Evolutionary conservation across 2,797 vertebrate species (phyloP), one percentile per base, ranked within the genome.

Genomic region (Silurus lanzhouensis): DNA sequence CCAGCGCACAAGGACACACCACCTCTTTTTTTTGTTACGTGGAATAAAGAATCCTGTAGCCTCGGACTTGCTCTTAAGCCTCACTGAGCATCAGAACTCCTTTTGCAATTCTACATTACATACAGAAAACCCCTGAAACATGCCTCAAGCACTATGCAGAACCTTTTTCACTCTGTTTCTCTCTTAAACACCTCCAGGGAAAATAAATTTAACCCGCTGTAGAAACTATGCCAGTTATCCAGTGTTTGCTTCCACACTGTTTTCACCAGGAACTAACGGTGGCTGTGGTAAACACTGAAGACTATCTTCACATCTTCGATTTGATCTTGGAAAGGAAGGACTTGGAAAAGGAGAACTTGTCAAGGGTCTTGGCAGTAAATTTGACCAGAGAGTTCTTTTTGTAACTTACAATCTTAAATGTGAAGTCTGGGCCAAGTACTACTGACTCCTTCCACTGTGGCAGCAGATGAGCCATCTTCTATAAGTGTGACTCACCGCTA

Each of bases 381-480:
- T 8, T 38, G 17, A 22, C 17, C 27, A 22, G 55, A 60, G 19
- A 13, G 31, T 38, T 38, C 27, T 6, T 57, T 57, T 58, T 58
- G 25, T 58, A 76, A 57, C 7, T 74, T 27, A 10, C 15, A 76
- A 12, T 19, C 25, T 60, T 55, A 60, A 22, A 12, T 38, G 20
- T 61, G 31, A 7, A 3, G 19, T n/a, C 57, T 61, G 27, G 22
- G 74, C 52, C 72, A 17, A 27, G 52, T 57, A 31, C 9, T 13
- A 55, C 46, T 77, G 52, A 77, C 25, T 58, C 19, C n/a, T 5
- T 57, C n/a, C 72, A 52, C 71, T n/a, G 71, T 52, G 22, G 7
- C 72, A 55, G n/a, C 17, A 17, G 48, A 75, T 75, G 72, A 55
- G 72, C 48, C n/a, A 57, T 57, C n/a, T 38, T 64, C 44, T 81